phyloP scores from a whole-genome alignment of 2,797 vertebrate species.

The Clarias pachynema region DNA sequence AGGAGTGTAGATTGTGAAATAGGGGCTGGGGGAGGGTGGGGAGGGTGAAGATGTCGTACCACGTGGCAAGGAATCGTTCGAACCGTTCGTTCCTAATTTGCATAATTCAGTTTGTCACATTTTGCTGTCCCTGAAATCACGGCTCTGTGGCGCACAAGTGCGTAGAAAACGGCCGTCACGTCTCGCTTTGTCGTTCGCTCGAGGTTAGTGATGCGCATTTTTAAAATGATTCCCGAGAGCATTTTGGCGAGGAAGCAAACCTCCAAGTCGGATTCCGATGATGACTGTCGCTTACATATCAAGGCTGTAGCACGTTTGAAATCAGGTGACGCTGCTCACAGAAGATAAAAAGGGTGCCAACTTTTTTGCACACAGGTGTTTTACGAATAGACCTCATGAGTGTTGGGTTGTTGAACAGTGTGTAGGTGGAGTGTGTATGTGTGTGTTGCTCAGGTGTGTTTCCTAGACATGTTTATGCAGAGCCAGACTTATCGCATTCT shows the following conservation, averaged over 20 bases:
- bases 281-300: neutral
- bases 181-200: neutral
- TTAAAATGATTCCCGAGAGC: neutral
- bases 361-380: neutral
- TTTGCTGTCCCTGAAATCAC: neutral
- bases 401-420: neutral
- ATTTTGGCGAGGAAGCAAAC: neutral
- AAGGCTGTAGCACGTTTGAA: neutral
- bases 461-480: conserved; percentile 22
- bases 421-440: conserved; percentile 8
- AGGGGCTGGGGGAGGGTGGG: too few relatives aligned
- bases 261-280: neutral
- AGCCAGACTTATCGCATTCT: conserved; percentile 4
- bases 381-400: neutral
- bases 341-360: neutral
- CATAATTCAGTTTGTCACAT: neutral
- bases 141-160: neutral
- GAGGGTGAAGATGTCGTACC: neutral
- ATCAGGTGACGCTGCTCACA: neutral
- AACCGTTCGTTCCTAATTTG: neutral
- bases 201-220: neutral
- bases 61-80: neutral
- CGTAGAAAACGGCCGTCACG: neutral
- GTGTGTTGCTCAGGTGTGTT: conserved; percentile 30
- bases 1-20: neutral